phyloP scores from a whole-genome alignment of 2,888 invertebrate genomes.

The Dynastes tityus region DNA sequence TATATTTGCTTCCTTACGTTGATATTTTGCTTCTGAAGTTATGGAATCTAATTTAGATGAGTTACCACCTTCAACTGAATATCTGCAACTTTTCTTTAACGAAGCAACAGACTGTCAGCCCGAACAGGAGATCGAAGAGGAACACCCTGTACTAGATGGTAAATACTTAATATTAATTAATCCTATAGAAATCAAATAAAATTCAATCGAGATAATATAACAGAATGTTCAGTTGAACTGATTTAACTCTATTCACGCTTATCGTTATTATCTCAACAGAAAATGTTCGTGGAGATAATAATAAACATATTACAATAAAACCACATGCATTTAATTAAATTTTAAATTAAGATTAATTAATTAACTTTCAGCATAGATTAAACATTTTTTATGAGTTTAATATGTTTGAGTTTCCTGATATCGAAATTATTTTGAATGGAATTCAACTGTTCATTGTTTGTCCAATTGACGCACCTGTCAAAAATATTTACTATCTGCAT shows the following conservation, averaged over 20 bases:
- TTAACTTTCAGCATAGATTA: no score
- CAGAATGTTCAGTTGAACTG: constrained; percentile 9
- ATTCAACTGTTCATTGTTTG: no score
- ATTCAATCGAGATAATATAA: background rate
- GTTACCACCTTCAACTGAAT: constrained; percentile 61
- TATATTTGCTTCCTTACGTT: background rate
- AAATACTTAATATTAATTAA: constrained; percentile 29
- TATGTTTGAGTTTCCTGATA: background rate
- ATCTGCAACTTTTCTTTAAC: constrained; percentile 64
- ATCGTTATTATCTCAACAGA: constrained; percentile 2
- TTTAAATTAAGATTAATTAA: no score
- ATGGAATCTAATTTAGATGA: constrained; percentile 56
- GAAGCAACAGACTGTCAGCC: constrained; percentile 66
- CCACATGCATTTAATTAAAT: background rate
- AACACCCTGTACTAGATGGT: constrained; percentile 64
- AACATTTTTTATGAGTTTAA: background rate
- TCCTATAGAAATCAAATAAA: background rate
- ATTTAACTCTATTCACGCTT: background rate
- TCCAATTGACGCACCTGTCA: no score
- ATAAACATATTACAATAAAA: background rate
- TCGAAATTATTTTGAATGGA: no score
- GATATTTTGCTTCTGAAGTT: background rate
- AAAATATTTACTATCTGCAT: no score
- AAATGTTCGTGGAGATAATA: background rate
- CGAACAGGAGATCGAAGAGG: constrained; percentile 63